A percentile compares a stretch with the other conserved stretches of the same genome.
Evolutionary conservation across 2,888 invertebrate genomes (phyloP).

Genomic region (Trisateles emortualis): DNA sequence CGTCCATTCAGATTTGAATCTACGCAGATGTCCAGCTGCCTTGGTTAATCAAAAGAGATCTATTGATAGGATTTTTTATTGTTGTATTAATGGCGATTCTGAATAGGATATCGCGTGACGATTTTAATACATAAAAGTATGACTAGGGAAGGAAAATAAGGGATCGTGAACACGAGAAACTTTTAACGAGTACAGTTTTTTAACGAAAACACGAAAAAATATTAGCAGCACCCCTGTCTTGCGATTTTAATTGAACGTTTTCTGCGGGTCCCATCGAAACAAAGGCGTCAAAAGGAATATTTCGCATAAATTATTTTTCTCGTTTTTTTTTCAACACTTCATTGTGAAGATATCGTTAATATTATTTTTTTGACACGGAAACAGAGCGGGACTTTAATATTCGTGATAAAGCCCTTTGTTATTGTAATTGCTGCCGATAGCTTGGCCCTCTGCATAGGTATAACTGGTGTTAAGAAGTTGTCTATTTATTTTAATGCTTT

Average conservation of each 20-base stretch:
- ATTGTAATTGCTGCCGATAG: constrained; percentile 74
- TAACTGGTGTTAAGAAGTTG: constrained; percentile 35
- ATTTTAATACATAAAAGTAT: constrained; percentile 33
- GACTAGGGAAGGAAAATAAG: constrained; percentile 7
- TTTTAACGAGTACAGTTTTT: constrained; percentile 6
- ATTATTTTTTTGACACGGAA: constrained; percentile 86
- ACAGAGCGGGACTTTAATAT: constrained; percentile 76
- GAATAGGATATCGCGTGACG: constrained; percentile 41
- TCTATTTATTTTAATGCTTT: constrained; percentile 34
- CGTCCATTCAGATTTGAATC: constrained; percentile 61
- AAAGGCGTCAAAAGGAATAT: constrained; percentile 82
- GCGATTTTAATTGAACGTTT: constrained; percentile 77
- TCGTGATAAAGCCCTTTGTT: constrained; percentile 80
- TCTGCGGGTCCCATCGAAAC: constrained; percentile 62
- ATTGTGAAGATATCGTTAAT: constrained; percentile 86
- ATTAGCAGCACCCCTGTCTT: constrained; percentile 44
- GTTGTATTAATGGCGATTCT: constrained; percentile 50
- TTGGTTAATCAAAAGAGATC: constrained; percentile 64
- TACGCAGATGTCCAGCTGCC: constrained; percentile 71
- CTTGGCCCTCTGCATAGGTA: constrained; percentile 42
- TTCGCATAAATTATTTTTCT: constrained; percentile 81
- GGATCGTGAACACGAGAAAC: constrained; percentile 5
- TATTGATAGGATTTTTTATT: constrained; percentile 68
- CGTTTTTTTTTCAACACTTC: constrained; percentile 76
- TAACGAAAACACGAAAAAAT: constrained; percentile 36